Conservation (phyloP, 2,113 vertebrate species). For the Phyllostomus hastatus region DNA sequence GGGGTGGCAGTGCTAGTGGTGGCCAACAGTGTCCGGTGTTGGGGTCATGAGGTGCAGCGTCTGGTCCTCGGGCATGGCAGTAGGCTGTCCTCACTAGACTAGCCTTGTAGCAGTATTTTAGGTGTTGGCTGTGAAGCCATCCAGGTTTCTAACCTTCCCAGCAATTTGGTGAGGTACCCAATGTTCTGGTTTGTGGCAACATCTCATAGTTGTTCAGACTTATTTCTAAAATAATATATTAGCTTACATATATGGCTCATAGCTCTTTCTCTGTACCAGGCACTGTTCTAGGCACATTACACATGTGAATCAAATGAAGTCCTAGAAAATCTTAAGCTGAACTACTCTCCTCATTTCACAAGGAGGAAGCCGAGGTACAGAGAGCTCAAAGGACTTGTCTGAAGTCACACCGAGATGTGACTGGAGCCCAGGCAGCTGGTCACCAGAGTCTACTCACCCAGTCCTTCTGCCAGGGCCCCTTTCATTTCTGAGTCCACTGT, state of each 20-base stretch:
- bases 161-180: not conserved
- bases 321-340: not conserved
- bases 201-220: not conserved
- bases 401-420: not conserved
- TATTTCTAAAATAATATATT: conserved; percentile 15
- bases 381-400: not conserved
- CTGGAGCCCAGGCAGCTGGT: not conserved
- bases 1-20: not conserved
- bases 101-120: not conserved
- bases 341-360: not conserved
- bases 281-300: not conserved
- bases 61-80: not conserved
- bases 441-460: not conserved
- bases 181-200: not conserved
- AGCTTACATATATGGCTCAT: not conserved
- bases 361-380: not conserved
- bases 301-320: not conserved
- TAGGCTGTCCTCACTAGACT: not conserved
- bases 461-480: not conserved
- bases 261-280: not conserved
- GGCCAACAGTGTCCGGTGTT: not conserved
- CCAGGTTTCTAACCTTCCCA: not conserved
- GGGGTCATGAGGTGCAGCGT: not conserved
- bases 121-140: not conserved
- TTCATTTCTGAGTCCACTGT: not conserved